phyloP scores from a whole-genome alignment of 2,113 vertebrate species.

The Pycnonotus jocosus region DNA sequence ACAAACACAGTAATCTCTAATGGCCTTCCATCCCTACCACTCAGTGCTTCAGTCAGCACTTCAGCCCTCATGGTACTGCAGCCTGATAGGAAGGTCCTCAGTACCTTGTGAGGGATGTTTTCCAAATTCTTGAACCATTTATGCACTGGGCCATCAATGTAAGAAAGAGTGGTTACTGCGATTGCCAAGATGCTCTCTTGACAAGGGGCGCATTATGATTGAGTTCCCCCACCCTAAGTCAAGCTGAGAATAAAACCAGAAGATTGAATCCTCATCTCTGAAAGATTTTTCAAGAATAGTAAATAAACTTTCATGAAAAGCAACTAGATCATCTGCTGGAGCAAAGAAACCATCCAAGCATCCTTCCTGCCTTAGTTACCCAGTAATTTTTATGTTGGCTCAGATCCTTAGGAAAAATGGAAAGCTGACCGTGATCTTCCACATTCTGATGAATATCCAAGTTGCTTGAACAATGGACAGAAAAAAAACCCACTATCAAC shows the following conservation, averaged over 20 bases:
- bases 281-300: background rate
- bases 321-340: background rate
- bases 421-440: background rate
- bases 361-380: background rate
- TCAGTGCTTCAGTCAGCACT: background rate
- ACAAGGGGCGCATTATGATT: fast-evolving
- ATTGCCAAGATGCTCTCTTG: background rate
- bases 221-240: background rate
- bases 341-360: background rate
- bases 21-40: background rate
- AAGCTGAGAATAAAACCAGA: background rate
- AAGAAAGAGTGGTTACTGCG: background rate
- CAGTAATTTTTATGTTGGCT: background rate
- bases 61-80: background rate
- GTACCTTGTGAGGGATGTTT: too few relatives aligned
- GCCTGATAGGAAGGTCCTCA: background rate
- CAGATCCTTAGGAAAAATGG: background rate
- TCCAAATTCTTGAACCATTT: background rate
- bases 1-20: background rate
- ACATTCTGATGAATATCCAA: background rate
- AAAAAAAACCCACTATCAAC: background rate
- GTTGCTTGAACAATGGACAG: background rate
- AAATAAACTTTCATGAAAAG: background rate
- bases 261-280: background rate
- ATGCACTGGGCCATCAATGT: background rate